A percentile compares a stretch with the other conserved stretches of the same genome.
Conservation (phyloP, 92 coral and sea anemone species). For the Epizoanthus illoricatus region DNA sequence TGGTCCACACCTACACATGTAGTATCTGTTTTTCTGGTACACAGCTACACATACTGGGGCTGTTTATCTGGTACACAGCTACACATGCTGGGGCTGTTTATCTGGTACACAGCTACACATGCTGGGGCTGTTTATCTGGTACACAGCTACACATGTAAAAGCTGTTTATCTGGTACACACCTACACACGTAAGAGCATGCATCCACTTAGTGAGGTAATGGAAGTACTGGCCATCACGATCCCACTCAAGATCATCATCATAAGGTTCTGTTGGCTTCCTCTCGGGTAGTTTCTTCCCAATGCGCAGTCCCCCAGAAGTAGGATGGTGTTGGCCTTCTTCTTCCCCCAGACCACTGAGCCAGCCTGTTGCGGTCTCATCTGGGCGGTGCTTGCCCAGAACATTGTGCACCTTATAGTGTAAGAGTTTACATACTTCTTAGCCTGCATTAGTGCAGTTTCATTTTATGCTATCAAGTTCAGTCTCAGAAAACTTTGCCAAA, state of each 20-base stretch:
- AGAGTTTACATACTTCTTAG: too few species aligned
- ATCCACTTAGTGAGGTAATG: constrained; percentile 73
- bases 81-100: constrained; percentile 28
- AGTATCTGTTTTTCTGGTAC: too few species aligned
- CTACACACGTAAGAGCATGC: constrained; percentile 56
- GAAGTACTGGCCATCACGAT: constrained; percentile 66
- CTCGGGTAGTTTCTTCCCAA: constrained; percentile 66
- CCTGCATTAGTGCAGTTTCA: too few species aligned
- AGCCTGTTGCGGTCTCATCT: constrained; percentile 58
- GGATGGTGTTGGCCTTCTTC: constrained; percentile 63
- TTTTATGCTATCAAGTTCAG: too few species aligned
- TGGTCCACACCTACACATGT: too few species aligned
- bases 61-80: background rate
- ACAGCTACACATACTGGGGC: too few species aligned
- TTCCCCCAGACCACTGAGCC: constrained; percentile 70
- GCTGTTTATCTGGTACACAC: constrained; percentile 18
- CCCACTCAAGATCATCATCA: constrained; percentile 67
- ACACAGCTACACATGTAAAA: too few species aligned
- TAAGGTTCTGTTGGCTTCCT: constrained; percentile 47
- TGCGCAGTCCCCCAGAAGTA: constrained; percentile 60
- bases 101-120: constrained; percentile 28
- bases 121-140: background rate
- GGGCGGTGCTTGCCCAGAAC: constrained; percentile 58
- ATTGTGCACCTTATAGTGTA: constrained; percentile 41
- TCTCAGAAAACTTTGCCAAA: too few species aligned